Percentiles rank a stretch among this genome's conserved stretches.
These are phyloP conservation scores for Camponotus floridanus DNA, from an alignment of 1,140 invertebrate genomes.

Conservation along the genomic window DNA sequence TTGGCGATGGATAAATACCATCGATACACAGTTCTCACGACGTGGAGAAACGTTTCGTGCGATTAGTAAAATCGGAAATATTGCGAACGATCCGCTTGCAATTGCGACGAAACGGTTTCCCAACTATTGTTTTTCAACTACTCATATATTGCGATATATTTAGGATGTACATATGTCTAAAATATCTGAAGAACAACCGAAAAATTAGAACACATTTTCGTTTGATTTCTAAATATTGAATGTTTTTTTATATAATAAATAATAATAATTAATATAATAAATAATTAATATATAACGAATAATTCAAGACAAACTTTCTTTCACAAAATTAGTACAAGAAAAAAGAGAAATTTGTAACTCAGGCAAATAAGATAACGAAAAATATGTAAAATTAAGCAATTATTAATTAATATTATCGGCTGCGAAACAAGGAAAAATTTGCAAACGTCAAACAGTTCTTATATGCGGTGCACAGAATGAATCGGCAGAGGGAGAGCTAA, in stretches of 20 bases:
- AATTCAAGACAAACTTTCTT: not conserved
- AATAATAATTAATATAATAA: too few relatives aligned
- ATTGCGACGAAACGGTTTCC: not conserved
- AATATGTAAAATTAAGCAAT: not conserved
- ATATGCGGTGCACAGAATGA: not conserved
- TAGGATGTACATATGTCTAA: too few relatives aligned
- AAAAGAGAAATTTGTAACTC: too few relatives aligned
- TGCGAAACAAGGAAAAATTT: not conserved
- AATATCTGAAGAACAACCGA: not conserved
- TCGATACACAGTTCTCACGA: constrained; percentile 27
- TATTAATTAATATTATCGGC: not conserved
- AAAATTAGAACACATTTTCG: not conserved
- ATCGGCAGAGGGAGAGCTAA: constrained; percentile 24
- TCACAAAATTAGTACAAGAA: not conserved
- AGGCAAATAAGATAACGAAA: not conserved
- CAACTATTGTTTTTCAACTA: not conserved
- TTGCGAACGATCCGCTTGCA: not conserved
- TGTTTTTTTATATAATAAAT: too few relatives aligned
- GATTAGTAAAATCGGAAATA: constrained; percentile 21
- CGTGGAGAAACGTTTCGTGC: constrained; percentile 7
- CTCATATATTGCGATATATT: not conserved
- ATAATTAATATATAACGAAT: not conserved
- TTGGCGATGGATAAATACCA: constrained; percentile 24
- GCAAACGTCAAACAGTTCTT: not conserved
- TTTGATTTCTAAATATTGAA: not conserved